Evolutionary conservation across 2,797 vertebrate genomes (phyloP).

Genomic region (Pipistrellus pipistrellus): DNA sequence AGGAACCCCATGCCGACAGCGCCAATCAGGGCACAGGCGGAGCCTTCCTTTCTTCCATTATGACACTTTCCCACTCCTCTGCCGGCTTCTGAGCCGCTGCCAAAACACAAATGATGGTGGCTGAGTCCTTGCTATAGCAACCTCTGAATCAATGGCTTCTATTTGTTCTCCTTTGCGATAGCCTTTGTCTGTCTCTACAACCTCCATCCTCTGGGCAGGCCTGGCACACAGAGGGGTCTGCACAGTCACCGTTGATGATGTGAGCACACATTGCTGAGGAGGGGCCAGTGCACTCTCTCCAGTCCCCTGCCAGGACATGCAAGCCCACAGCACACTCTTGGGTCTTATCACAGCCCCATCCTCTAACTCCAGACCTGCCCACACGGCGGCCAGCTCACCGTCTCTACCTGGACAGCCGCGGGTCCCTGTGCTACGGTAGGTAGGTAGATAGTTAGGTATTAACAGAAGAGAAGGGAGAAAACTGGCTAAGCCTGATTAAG

Average conservation of each 20-base stretch:
- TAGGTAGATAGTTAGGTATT: neutral
- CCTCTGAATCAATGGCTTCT: neutral
- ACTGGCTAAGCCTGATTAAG: neutral
- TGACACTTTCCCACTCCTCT: neutral
- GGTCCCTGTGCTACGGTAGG: neutral
- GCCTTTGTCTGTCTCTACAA: neutral
- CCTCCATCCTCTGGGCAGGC: neutral
- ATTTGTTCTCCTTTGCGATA: neutral
- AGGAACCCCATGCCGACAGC: neutral
- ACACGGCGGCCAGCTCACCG: neutral
- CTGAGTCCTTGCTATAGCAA: neutral
- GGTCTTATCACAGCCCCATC: neutral
- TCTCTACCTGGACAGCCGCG: neutral
- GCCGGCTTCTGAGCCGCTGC: neutral
- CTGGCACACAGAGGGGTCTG: neutral
- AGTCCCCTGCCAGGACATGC: neutral
- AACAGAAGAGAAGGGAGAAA: neutral
- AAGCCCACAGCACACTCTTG: neutral
- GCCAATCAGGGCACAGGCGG: accelerated
- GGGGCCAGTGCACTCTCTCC: neutral
- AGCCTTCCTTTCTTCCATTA: neutral
- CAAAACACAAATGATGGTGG: neutral
- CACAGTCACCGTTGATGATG: neutral
- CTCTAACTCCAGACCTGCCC: neutral
- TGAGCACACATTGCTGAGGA: neutral